Percentiles rank a stretch among this genome's conserved stretches.
Conservation (phyloP, 2,797 vertebrate genomes). For the Chelmon rostratus region DNA sequence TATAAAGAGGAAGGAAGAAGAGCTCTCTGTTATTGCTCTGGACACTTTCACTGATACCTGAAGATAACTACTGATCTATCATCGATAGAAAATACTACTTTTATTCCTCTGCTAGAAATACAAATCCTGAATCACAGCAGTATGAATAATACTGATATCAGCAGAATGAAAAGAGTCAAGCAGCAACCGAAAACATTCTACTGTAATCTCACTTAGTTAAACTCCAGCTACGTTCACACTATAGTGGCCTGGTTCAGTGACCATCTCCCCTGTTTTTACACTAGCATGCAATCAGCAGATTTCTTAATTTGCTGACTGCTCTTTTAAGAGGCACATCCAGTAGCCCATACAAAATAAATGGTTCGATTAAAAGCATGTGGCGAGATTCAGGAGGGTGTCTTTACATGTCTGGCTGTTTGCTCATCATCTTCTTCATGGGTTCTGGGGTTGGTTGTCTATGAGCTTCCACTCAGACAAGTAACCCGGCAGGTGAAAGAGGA, state of each 20-base stretch:
- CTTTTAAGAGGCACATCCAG: neutral
- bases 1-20: neutral
- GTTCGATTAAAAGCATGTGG: conserved; percentile 5
- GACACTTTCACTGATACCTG: neutral
- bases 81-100: conserved; percentile 17
- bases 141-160: conserved; percentile 13
- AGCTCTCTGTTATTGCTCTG: neutral
- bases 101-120: neutral
- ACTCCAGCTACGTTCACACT: neutral
- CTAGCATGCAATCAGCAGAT: neutral
- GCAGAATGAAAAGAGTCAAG: conserved; percentile 4
- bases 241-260: neutral
- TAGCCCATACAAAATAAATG: neutral
- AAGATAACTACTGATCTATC: conserved; percentile 3
- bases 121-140: conserved; percentile 19
- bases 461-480: neutral
- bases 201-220: neutral
- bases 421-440: neutral
- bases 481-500: neutral
- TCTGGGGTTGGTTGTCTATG: neutral
- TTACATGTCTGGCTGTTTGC: neutral
- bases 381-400: neutral
- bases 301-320: neutral
- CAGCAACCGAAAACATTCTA: neutral
- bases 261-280: neutral